These are phyloP conservation scores for Fragum whitleyi DNA, from an alignment of 2,888 invertebrate species.

Conservation along the genomic window DNA sequence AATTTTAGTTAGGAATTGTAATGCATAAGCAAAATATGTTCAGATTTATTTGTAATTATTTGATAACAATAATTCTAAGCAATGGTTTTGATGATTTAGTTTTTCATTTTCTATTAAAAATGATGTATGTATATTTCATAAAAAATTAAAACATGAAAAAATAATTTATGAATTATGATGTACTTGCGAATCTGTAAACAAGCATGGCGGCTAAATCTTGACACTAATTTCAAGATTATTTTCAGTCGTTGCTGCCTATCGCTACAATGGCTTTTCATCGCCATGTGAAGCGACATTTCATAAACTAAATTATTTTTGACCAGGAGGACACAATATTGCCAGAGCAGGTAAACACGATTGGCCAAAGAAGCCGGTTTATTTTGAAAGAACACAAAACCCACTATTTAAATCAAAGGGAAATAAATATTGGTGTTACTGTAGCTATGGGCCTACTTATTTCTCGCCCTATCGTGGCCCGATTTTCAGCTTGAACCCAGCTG, in stretches of 20 bases:
- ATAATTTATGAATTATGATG: conserved; percentile 50
- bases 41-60: background rate
- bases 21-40: background rate
- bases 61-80: too few species aligned
- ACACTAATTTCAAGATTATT: conserved; percentile 30
- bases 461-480: too few species aligned
- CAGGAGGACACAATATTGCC: background rate
- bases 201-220: conserved; percentile 77
- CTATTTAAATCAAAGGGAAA: background rate
- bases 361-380: background rate
- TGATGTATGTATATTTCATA: too few species aligned
- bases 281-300: background rate
- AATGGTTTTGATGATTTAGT: too few species aligned
- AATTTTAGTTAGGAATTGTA: background rate
- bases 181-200: conserved; percentile 71
- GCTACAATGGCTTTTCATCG: background rate
- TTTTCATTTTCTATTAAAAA: background rate
- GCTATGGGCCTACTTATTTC: too few species aligned
- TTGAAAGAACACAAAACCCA: background rate
- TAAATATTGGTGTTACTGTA: too few species aligned
- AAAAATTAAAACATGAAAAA: background rate
- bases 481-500: too few species aligned
- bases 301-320: background rate
- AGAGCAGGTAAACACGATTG: background rate
- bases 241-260: background rate